phyloP scores from a whole-genome alignment of 2,113 vertebrate genomes.

The Corythornis vintsioides region DNA sequence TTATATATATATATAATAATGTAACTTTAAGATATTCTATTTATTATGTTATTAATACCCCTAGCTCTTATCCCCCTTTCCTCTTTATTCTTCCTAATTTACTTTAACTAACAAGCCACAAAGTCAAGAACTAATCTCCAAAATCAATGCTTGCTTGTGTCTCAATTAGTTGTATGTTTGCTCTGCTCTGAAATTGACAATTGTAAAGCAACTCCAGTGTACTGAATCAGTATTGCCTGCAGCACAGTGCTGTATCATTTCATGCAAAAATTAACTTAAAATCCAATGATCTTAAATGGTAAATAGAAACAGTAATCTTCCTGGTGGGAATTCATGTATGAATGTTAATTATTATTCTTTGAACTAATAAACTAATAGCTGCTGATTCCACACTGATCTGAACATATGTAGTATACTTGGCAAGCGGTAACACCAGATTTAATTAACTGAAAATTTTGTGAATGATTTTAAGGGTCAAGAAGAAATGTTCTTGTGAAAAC shows the following conservation, averaged over 20 bases:
- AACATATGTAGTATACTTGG: neutral
- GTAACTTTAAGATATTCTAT: neutral
- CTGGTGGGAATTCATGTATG: neutral
- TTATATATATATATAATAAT: neutral
- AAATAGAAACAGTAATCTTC: neutral
- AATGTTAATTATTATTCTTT: neutral
- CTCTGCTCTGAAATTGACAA: neutral
- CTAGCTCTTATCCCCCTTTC: neutral
- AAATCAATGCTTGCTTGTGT: neutral
- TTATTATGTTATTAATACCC: neutral
- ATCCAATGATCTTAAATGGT: neutral
- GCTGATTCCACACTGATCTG: neutral
- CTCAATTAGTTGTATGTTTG: neutral
- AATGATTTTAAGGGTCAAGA: neutral
- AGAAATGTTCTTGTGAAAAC: neutral
- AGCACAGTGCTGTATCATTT: neutral
- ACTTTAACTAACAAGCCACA: neutral
- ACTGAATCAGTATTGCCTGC: neutral
- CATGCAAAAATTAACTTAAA: slow-evolving; percentile 6
- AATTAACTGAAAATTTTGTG: neutral
- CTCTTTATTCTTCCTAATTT: neutral
- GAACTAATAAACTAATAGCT: neutral
- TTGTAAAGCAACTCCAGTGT: neutral
- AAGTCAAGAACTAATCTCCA: neutral
- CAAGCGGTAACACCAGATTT: neutral